A percentile compares a stretch with the other conserved stretches of the same genome.
These are phyloP conservation scores for Myopa tessellatipennis DNA, from an alignment of 2,888 invertebrate genomes.

Conservation along the genomic window DNA sequence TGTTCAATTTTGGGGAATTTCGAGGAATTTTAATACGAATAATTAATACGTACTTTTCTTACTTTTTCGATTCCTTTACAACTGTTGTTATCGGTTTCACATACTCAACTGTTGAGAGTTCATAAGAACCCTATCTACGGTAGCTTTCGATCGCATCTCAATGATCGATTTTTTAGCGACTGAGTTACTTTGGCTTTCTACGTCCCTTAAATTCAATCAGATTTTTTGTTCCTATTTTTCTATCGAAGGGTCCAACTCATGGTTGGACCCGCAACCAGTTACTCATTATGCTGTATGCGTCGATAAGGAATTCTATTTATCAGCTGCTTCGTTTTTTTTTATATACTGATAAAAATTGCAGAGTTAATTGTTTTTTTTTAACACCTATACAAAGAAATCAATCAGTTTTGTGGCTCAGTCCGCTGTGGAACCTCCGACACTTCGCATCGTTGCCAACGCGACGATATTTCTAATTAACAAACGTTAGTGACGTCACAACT, in stretches of 20 bases:
- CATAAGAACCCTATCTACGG: no score
- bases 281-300: neutral
- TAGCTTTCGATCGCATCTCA: no score
- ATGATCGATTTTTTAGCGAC: no score
- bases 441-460: constrained; percentile 24
- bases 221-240: no score
- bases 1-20: no score
- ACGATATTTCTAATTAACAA: neutral
- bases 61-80: no score
- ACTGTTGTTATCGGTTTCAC: neutral
- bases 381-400: constrained; percentile 22
- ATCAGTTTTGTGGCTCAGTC: constrained; percentile 29
- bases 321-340: neutral
- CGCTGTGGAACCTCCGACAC: constrained; percentile 22
- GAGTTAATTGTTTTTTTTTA: neutral
- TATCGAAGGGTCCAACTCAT: no score
- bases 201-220: no score
- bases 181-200: no score
- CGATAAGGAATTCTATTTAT: constrained; percentile 24
- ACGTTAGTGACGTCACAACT: constrained; percentile 16
- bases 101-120: neutral
- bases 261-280: no score
- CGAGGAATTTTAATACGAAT: no score
- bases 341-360: constrained; percentile 14
- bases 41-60: no score